These are phyloP conservation scores for Vollenhovia emeryi DNA, from an alignment of 1,140 invertebrate genomes.

Conservation along the genomic window DNA sequence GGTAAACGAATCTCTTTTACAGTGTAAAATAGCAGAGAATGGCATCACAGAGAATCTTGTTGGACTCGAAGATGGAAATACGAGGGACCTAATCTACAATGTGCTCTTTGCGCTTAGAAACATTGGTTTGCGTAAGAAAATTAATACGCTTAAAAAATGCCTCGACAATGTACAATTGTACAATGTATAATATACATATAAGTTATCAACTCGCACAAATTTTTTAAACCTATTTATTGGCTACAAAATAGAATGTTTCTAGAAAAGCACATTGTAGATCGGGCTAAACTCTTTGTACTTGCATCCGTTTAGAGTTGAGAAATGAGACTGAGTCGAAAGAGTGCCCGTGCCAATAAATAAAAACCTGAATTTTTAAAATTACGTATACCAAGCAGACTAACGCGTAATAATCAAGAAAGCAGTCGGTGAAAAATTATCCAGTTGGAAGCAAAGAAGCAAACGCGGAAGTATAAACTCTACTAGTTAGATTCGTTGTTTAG, in stretches of 20 bases:
- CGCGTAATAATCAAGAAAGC: neutral
- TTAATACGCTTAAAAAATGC: too few relatives aligned
- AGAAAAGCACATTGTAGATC: too few relatives aligned
- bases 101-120: too few relatives aligned
- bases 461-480: neutral
- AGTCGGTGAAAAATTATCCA: slow-evolving; percentile 1
- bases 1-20: slow-evolving; percentile 2
- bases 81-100: too few relatives aligned
- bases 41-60: slow-evolving; percentile 39
- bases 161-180: too few relatives aligned
- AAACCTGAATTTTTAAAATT: slow-evolving; percentile 14
- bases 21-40: slow-evolving; percentile 31
- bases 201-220: too few relatives aligned
- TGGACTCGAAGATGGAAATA: neutral
- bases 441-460: slow-evolving; percentile 30
- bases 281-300: neutral
- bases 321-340: slow-evolving; percentile 17
- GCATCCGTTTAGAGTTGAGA: neutral
- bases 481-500: slow-evolving; percentile 19
- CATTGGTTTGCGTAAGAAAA: too few relatives aligned
- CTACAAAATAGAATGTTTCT: too few relatives aligned
- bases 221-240: too few relatives aligned
- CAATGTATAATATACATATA: too few relatives aligned
- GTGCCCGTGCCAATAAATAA: slow-evolving; percentile 1
- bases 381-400: slow-evolving; percentile 11